Evolutionary conservation across 2,888 invertebrate species (phyloP).

Genomic region (Sisyra nigra): DNA sequence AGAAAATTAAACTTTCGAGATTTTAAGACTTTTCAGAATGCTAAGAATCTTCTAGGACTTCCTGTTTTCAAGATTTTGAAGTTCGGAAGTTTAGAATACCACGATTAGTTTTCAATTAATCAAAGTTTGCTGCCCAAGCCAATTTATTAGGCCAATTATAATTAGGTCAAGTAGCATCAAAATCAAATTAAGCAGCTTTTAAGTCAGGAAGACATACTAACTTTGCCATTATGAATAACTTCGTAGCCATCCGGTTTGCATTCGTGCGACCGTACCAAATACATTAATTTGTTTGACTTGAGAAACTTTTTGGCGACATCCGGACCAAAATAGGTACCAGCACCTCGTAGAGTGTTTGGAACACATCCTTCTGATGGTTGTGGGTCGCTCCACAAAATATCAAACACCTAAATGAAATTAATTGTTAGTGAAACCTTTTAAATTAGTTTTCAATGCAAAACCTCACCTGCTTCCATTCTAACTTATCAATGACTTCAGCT

Average conservation of each 20-base stretch:
- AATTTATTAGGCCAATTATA: too few relatives aligned
- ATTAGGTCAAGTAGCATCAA: too few relatives aligned
- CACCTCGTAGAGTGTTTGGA: slow-evolving; percentile 73
- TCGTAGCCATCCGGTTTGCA: slow-evolving; percentile 90
- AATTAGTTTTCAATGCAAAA: background rate
- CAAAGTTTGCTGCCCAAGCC: too few relatives aligned
- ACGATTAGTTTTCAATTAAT: too few relatives aligned
- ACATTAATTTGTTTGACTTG: slow-evolving; percentile 55
- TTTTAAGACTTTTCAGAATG: too few relatives aligned
- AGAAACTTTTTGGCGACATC: slow-evolving; percentile 70
- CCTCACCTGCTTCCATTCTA: slow-evolving; percentile 79
- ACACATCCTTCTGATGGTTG: slow-evolving; percentile 61
- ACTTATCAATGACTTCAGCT: slow-evolving; percentile 56
- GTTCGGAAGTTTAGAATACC: too few relatives aligned
- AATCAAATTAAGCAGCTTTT: too few relatives aligned
- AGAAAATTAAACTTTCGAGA: too few relatives aligned
- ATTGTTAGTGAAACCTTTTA: too few relatives aligned
- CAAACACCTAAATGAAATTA: slow-evolving; percentile 51
- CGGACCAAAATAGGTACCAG: slow-evolving; percentile 86
- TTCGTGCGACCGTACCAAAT: slow-evolving; percentile 79
- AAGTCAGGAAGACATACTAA: too few relatives aligned
- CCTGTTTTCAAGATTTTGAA: too few relatives aligned
- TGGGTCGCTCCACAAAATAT: slow-evolving; percentile 89
- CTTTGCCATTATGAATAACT: slow-evolving; percentile 66
- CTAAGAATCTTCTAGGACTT: too few relatives aligned